Base-by-base conservation (phyloP, 2,113 vertebrate genomes). In the Progne subis region DNA sequence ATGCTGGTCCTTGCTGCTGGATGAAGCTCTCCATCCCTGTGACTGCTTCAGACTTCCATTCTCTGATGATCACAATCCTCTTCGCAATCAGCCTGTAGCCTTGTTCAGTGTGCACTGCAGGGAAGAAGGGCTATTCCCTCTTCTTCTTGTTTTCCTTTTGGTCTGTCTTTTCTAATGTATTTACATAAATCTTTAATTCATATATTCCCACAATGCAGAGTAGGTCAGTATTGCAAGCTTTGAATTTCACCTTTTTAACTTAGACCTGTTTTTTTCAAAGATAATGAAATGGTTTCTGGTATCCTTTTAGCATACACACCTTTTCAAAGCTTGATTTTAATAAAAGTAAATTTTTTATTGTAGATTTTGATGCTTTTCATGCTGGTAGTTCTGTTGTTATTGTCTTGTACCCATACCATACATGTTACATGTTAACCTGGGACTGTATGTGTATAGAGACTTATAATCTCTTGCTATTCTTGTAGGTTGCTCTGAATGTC, bases 151-250 rank as follows among this genome's bases (percentile, higher is more conserved):
- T 94, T 76, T 85, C 21, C 25, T 90, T 90, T 72, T 85, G 28
- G 59, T 92, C 19, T 69, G 25, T 65, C 53, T 72, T 90, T 90
- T 82, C 67, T 49, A 65, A 32, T 23, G 11, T 47, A 74, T 92
- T 94, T 90, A 46, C 79, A 88, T 85, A 90, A 85, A 92, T 80
- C 50, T 93, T 88, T 93, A 95, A 88, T 88, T 92, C 70, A 53
- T 50, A 8, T 72, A 52, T 76, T 94, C 37, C 28, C 31, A 76
- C 1, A 2, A 52, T 68, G 49, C 47, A 79, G 65, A 86, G 44
- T 52, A 91, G 32, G 34, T 91, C 65, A 61, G 46, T 65, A 15
- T 57, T 57, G 28, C 23, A 88, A 77, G 53, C n/a, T 91, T 82
- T 93, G 71, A 69, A 80, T 92, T 79, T 82, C 78, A 90, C n/a